Base-by-base conservation (phyloP, 2,888 invertebrate genomes). In the Mamestra brassicae region DNA sequence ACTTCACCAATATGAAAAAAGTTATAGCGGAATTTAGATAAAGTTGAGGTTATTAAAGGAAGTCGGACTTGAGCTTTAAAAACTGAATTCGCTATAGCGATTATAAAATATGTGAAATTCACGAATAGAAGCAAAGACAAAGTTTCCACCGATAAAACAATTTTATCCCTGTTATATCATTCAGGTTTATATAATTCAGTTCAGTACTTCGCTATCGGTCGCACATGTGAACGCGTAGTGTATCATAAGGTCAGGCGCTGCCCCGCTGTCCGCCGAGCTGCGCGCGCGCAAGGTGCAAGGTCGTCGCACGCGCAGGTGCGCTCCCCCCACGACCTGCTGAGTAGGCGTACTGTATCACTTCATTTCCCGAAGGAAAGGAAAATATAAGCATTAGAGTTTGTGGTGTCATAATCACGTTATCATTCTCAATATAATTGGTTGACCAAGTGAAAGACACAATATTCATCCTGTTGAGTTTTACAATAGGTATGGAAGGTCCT, bases 301-400 rank as follows among this genome's bases (percentile, higher is more conserved):
- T 90, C 92, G 88, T 83, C 89, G 89, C 84, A 80, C 87, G 89
- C 88, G 87, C 89, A 87, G 85, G 85, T 86, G 84, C 74, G 45
- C 60, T 65, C 47, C 58, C 45, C 38, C 45, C 34, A 2, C 45
- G 26, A 54, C 74, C 26, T n/a, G 52, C 54, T 26, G 10, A 55
- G 66, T 70, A 42, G 71, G 71, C 52, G 69, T 64, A 11, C 45
- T n/a, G 10, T 55, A n/a, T 42, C 10, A 64, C 64, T 71, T 60
- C 34, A 68, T 81, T 74, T 81, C 13, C 61, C 42, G 4, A 26
- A 38, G 38, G 38, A 13, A 38, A 7, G 13, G 36, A 55, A 71
- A 67, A 65, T 57, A 47, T 47, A 4, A 47, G 4, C 13, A 47
- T 13, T 13, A 13, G 47, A 45, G 10, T 47, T 47, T 11, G 47